These are phyloP conservation scores for Protophormia terraenovae DNA, from an alignment of 2,888 invertebrate species.

Conservation along the genomic window DNA sequence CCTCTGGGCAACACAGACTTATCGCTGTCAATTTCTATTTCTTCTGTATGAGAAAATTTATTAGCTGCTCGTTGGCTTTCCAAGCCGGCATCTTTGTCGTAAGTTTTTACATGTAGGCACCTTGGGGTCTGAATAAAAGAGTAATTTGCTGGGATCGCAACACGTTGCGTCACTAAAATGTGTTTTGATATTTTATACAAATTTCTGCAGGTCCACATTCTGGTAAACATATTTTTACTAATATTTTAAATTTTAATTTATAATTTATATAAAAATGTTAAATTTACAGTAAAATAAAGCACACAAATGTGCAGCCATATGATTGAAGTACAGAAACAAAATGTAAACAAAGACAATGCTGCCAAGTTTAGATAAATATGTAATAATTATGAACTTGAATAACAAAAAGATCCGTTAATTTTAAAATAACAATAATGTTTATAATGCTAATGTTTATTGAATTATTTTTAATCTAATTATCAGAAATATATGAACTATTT, in stretches of 20 bases:
- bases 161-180: constrained; percentile 52
- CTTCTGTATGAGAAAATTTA: background rate
- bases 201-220: constrained; percentile 30
- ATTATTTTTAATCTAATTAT: too few species aligned
- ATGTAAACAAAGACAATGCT: constrained; percentile 26
- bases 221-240: constrained; percentile 41
- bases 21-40: background rate
- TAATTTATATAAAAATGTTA: background rate
- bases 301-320: constrained; percentile 19
- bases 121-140: background rate
- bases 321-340: background rate
- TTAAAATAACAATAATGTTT: background rate
- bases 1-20: background rate
- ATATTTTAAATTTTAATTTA: constrained; percentile 32
- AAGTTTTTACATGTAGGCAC: constrained; percentile 73
- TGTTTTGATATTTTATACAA: constrained; percentile 36
- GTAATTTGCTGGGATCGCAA: background rate
- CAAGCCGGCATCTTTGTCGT: constrained; percentile 74
- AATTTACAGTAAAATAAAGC: background rate
- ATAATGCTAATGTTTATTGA: background rate
- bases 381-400: background rate
- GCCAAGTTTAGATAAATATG: background rate
- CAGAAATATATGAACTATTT: background rate
- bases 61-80: constrained; percentile 71
- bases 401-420: background rate